Percentiles rank a stretch among this genome's conserved stretches.
phyloP scores from a whole-genome alignment of 2,797 vertebrate genomes.

The Thalassophryne amazonica region DNA sequence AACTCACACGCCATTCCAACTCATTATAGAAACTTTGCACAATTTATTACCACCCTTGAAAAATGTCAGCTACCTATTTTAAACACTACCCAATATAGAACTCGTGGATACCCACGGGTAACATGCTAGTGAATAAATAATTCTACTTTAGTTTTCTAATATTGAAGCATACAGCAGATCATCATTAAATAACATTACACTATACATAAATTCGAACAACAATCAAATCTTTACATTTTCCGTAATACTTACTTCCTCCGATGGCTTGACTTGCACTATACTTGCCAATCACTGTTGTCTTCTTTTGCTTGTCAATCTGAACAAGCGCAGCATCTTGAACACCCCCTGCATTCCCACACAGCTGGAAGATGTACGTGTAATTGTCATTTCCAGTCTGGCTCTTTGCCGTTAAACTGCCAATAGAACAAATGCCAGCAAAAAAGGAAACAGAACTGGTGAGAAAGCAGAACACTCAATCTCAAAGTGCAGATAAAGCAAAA shows the following conservation, averaged over 20 bases:
- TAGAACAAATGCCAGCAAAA: conserved; percentile 7
- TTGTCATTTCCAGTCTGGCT: neutral
- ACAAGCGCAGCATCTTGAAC: conserved; percentile 78
- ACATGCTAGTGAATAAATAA: too few relatives aligned
- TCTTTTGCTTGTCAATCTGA: conserved; percentile 61
- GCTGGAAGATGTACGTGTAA: conserved; percentile 84
- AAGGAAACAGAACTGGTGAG: neutral
- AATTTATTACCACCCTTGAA: too few relatives aligned
- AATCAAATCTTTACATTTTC: neutral
- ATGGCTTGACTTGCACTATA: conserved; percentile 81
- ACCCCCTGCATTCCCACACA: conserved; percentile 85
- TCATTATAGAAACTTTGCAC: too few relatives aligned
- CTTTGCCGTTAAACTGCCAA: conserved; percentile 56
- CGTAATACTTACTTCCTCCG: conserved; percentile 85
- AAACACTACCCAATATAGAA: too few relatives aligned
- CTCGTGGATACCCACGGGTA: too few relatives aligned
- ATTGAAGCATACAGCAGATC: too few relatives aligned
- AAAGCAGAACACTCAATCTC: neutral
- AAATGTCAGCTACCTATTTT: too few relatives aligned
- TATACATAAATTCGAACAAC: too few relatives aligned
- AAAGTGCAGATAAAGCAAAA: neutral
- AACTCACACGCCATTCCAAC: too few relatives aligned
- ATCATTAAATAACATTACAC: too few relatives aligned
- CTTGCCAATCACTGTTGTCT: conserved; percentile 74
- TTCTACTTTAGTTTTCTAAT: too few relatives aligned